phyloP scores from a whole-genome alignment of 92 coral and sea anemone species.

The Heteractis magnifica region DNA sequence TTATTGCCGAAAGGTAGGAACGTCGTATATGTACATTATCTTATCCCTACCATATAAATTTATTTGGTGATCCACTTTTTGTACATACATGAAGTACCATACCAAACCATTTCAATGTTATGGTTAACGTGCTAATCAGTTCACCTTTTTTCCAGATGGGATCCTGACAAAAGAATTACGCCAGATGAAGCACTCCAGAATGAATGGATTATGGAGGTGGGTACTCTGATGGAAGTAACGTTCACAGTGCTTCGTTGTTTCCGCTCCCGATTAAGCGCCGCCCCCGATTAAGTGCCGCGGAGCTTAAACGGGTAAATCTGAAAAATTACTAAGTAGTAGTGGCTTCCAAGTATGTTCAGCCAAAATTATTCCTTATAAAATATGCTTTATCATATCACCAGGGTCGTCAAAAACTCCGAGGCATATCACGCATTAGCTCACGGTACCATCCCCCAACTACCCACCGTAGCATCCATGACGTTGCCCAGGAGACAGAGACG shows the following conservation, averaged over 20 bases:
- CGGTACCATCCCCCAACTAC: conserved; percentile 59
- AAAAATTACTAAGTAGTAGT: too few relatives aligned
- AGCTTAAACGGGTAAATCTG: too few relatives aligned
- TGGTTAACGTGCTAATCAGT: too few relatives aligned
- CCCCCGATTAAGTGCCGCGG: too few relatives aligned
- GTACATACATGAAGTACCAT: too few relatives aligned
- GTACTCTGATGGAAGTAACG: background rate
- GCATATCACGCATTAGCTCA: conserved; percentile 76
- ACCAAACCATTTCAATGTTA: too few relatives aligned
- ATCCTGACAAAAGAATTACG: conserved; percentile 81
- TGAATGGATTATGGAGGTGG: conserved; percentile 91
- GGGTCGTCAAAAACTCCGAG: conserved; percentile 84
- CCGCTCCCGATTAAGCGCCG: too few relatives aligned
- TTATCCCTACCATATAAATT: too few relatives aligned
- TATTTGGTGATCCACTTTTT: too few relatives aligned
- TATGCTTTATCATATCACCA: background rate
- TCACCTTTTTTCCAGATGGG: conserved; percentile 66
- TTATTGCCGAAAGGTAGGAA: too few relatives aligned
- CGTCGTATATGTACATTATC: too few relatives aligned
- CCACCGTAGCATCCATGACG: conserved; percentile 50
- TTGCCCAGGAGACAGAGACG: conserved; percentile 38
- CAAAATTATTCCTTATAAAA: background rate
- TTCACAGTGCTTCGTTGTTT: background rate
- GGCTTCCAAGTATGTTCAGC: too few relatives aligned
- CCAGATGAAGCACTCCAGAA: conserved; percentile 93